Evolutionary conservation across 2,113 vertebrate genomes (phyloP).

Genomic region (Loxodonta africana): DNA sequence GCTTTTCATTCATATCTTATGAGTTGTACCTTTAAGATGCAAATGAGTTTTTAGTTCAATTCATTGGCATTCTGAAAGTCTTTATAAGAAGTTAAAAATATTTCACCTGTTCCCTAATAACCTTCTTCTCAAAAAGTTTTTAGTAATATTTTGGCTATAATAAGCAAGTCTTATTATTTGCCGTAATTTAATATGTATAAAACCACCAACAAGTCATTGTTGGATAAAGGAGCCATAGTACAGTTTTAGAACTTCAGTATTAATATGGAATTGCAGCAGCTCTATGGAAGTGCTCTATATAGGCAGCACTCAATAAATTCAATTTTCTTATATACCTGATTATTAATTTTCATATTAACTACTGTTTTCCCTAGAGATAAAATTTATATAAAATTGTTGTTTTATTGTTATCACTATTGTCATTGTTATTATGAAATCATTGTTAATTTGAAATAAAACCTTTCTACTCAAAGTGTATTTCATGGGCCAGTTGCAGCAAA

Average conservation of each 20-base stretch:
- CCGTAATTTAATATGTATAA: neutral
- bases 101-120: neutral
- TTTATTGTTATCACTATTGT: neutral
- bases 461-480: neutral
- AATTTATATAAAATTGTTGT: neutral
- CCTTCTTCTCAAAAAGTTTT: slow-evolving; percentile 27
- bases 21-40: slow-evolving; percentile 33
- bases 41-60: slow-evolving; percentile 58
- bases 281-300: neutral
- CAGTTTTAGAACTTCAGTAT: neutral
- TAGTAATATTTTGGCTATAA: neutral
- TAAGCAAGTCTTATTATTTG: neutral
- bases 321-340: neutral
- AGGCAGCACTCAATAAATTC: neutral
- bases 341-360: neutral
- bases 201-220: neutral
- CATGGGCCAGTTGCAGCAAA: neutral
- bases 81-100: slow-evolving; percentile 31
- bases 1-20: slow-evolving; percentile 6
- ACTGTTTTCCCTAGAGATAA: neutral
- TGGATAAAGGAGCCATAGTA: neutral
- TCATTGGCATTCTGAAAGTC: neutral
- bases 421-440: neutral
- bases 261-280: neutral
- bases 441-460: neutral